Conservation (phyloP, 2,113 vertebrate species). For the Malaclemys terrapin region DNA sequence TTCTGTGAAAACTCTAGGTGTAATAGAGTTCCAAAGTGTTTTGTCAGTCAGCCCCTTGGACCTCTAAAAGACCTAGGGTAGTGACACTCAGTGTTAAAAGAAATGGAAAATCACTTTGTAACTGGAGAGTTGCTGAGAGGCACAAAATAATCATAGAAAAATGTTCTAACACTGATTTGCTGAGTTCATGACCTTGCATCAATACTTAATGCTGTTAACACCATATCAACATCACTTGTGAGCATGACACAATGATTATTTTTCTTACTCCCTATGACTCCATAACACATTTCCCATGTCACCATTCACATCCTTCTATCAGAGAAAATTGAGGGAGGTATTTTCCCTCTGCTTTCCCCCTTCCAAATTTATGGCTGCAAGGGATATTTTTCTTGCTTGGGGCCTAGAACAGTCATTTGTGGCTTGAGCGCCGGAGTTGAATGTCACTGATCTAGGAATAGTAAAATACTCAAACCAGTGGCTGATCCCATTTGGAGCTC, state of each 20-base stretch:
- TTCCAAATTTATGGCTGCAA: neutral
- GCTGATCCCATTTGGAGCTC: neutral
- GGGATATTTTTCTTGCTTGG: no score
- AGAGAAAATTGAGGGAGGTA: fast-evolving
- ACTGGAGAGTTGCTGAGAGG: neutral
- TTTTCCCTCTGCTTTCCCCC: fast-evolving
- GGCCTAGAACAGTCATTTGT: neutral
- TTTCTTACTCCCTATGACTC: no score
- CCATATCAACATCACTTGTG: no score
- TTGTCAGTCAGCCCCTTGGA: fast-evolving
- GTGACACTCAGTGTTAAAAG: neutral
- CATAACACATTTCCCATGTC: neutral
- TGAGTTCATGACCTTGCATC: neutral
- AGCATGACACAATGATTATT: no score
- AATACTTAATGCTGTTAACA: neutral
- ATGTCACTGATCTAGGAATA: neutral
- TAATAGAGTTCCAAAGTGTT: neutral
- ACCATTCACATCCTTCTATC: neutral
- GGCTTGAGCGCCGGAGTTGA: neutral
- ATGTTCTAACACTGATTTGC: neutral
- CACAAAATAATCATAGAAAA: neutral
- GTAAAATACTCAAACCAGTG: neutral
- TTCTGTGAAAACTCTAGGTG: neutral
- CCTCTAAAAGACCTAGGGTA: neutral
- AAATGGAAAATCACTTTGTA: fast-evolving